Percentiles rank a stretch among this genome's conserved stretches.
Evolutionary conservation across 2,113 vertebrate genomes (phyloP).

Genomic region (Pangasianodon gigas): DNA sequence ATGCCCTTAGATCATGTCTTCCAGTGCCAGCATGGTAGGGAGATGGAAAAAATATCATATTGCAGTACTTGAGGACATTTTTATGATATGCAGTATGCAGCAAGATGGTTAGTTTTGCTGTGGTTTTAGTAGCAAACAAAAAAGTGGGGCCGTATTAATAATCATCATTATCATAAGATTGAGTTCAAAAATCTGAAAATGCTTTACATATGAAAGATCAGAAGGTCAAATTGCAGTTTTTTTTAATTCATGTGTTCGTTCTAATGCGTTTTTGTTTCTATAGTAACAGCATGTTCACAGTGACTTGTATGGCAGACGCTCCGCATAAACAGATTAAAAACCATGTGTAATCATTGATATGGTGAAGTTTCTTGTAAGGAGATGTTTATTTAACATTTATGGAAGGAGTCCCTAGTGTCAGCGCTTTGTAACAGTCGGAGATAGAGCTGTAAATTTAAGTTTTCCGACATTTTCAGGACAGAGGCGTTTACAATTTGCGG

Average conservation of each 20-base stretch:
- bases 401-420: background rate
- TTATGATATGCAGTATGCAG: slow-evolving; percentile 5
- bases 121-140: background rate
- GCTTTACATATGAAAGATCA: background rate
- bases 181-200: background rate
- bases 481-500: too few species aligned
- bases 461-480: too few species aligned
- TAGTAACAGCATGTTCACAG: background rate
- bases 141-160: background rate
- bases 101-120: background rate
- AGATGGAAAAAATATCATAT: slow-evolving; percentile 5
- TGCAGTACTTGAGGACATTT: slow-evolving; percentile 18
- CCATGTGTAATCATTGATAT: background rate
- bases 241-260: background rate
- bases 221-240: background rate
- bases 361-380: background rate
- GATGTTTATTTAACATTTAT: background rate
- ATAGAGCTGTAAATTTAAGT: too few species aligned
- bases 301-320: background rate
- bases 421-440: too few species aligned
- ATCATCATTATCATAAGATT: background rate
- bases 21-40: background rate
- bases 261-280: background rate
- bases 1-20: slow-evolving; percentile 21
- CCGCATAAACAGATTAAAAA: background rate